phyloP scores from a whole-genome alignment of 2,113 vertebrate species.

The Delphinus delphis region DNA sequence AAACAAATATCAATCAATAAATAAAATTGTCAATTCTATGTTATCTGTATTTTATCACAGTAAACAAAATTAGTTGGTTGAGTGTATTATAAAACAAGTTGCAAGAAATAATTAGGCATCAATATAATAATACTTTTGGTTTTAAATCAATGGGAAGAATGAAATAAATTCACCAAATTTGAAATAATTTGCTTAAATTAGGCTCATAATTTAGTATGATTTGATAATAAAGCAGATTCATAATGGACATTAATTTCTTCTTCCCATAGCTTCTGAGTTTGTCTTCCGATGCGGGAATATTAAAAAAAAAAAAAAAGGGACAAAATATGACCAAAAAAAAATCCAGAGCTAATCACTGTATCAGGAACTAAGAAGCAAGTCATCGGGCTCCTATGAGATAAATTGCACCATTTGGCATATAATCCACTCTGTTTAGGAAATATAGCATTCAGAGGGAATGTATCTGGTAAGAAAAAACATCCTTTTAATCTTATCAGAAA shows the following conservation, averaged over 20 bases:
- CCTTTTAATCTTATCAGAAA: constrained; percentile 14
- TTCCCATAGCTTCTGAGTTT: not conserved
- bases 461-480: constrained; percentile 11
- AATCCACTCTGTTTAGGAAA: constrained; percentile 32
- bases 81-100: not conserved
- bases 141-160: not conserved
- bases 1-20: too few species aligned
- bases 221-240: not conserved
- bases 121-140: not conserved
- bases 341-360: not conserved
- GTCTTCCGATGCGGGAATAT: not conserved
- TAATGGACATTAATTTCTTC: not conserved
- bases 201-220: not conserved
- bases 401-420: not conserved
- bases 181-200: not conserved
- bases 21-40: not conserved
- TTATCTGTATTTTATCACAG: not conserved
- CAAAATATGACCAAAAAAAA: not conserved
- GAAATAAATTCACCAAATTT: not conserved
- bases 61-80: not conserved
- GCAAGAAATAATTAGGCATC: not conserved
- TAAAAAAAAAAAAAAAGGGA: not conserved
- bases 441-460: not conserved
- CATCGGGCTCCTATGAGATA: not conserved
- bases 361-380: not conserved